phyloP scores from a whole-genome alignment of 2,888 invertebrate species.

The Agrochola litura region DNA sequence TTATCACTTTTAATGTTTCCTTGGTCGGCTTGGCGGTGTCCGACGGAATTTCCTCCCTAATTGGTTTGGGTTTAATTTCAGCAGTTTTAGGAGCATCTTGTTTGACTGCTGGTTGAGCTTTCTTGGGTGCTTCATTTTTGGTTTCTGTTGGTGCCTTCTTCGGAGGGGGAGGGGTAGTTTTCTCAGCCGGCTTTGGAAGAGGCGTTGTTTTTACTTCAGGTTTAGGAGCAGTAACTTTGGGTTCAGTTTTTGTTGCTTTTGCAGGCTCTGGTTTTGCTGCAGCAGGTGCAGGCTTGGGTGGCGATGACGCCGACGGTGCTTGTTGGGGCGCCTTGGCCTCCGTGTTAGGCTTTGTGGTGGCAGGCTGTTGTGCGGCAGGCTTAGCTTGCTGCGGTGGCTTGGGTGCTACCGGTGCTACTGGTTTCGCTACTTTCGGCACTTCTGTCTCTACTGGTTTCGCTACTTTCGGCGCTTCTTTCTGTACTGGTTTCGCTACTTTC shows the following conservation, averaged over 20 bases:
- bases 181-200: conserved; percentile 55
- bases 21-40: conserved; percentile 89
- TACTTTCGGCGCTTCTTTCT: conserved; percentile 65
- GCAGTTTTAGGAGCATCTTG: conserved; percentile 56
- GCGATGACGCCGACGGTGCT: conserved; percentile 23
- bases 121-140: conserved; percentile 53
- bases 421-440: conserved; percentile 62
- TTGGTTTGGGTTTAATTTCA: conserved; percentile 77
- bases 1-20: conserved; percentile 91
- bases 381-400: conserved; percentile 58
- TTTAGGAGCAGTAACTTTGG: conserved; percentile 51
- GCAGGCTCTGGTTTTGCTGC: conserved; percentile 34
- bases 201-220: conserved; percentile 60
- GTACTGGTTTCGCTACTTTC: conserved; percentile 20
- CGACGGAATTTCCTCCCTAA: conserved; percentile 89
- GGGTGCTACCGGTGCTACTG: conserved; percentile 46
- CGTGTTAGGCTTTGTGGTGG: conserved; percentile 24
- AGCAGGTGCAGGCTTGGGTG: conserved; percentile 44
- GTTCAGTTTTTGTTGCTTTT: conserved; percentile 34
- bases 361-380: conserved; percentile 47
- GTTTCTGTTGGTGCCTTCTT: conserved; percentile 32
- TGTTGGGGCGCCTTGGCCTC: conserved; percentile 12
- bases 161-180: conserved; percentile 51
- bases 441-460: conserved; percentile 56
- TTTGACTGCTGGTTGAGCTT: conserved; percentile 46